Evolutionary conservation across 2,888 invertebrate species (phyloP).

Genomic region (Andrena bicolor): DNA sequence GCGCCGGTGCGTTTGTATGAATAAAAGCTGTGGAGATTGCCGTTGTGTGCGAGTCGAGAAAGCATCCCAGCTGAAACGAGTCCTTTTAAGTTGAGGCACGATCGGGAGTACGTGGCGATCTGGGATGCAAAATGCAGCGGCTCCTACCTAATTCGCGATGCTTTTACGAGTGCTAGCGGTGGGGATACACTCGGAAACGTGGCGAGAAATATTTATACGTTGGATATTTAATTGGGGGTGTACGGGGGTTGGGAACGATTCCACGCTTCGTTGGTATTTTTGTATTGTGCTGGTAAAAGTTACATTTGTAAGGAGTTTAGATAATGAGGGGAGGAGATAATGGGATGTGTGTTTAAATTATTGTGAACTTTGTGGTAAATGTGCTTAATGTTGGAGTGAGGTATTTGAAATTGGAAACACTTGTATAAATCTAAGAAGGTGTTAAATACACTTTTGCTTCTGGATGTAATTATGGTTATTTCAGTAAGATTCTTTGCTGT

Average conservation of each 20-base stretch:
- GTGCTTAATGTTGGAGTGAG: no score
- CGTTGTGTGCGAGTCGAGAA: conserved; percentile 11
- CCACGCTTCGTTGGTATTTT: background rate
- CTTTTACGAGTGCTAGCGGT: conserved; percentile 29
- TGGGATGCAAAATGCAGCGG: conserved; percentile 41
- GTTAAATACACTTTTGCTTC: no score
- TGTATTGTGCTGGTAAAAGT: background rate
- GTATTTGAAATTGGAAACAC: no score
- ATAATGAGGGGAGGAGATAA: no score
- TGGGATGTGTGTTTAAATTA: no score
- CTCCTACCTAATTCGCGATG: background rate
- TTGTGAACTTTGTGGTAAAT: no score
- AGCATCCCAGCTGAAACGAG: conserved; percentile 34
- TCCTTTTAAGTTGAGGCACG: conserved; percentile 50
- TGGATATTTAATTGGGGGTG: conserved; percentile 38
- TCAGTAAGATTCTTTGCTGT: no score
- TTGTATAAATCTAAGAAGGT: no score
- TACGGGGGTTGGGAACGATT: no score
- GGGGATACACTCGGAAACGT: conserved; percentile 32
- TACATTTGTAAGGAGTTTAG: background rate
- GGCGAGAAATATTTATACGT: conserved; percentile 41
- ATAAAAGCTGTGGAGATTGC: conserved; percentile 13
- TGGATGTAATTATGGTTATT: no score
- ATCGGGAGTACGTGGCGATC: conserved; percentile 29
- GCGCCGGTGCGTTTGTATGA: conserved; percentile 14